Evolutionary conservation across 2,888 invertebrate genomes (phyloP), one percentile per base, ranked within the genome.

Genomic region (Brachypalpus laphriformis): DNA sequence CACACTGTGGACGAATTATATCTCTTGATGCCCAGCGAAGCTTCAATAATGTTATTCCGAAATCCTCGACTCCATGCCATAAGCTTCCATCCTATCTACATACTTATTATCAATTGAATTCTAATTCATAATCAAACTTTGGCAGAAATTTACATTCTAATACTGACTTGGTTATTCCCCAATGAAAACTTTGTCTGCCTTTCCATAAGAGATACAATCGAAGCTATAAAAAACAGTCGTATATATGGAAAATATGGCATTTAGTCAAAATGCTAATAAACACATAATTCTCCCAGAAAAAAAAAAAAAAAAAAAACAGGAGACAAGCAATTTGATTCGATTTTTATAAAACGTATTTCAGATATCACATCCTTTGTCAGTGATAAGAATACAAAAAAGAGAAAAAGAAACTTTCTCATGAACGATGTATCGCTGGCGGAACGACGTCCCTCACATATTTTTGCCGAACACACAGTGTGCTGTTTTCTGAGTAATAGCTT

Each of bases 261-360:
- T 78, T 71, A 78, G 71, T 65, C 71, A 71, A 78, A 71, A 71
- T 78, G 71, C 71, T 78, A 78, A 78, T 78, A 78, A 78, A 78
- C 78, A 78, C 71, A 78, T 71, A 78, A 70, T 78, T 47, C 65
- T 57, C 42, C 4, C 11, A 42, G 11, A 56, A 42, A 18, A 42
- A 45, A 65, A 56, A 54, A 40, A 14, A 20, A 14, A 22, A 54
- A 56, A 57, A 34, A 37, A 59, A 57, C 57, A 71, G 71, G 78
- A 78, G 71, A 78, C 63, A 71, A 71, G 78, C 65, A 78, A 78
- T 78, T 78, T 71, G 57, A 78, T 78, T 71, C 71, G 78, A 78
- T 78, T 71, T 47, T 71, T 56, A 71, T 78, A 71, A 71, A 71
- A 63, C 63, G 63, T 78, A 71, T 78, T 71, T 71, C 47, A 47